Evolutionary conservation across 2,888 invertebrate genomes (phyloP), one percentile per base, ranked within the genome.

Genomic region (Esperia sulphurella): DNA sequence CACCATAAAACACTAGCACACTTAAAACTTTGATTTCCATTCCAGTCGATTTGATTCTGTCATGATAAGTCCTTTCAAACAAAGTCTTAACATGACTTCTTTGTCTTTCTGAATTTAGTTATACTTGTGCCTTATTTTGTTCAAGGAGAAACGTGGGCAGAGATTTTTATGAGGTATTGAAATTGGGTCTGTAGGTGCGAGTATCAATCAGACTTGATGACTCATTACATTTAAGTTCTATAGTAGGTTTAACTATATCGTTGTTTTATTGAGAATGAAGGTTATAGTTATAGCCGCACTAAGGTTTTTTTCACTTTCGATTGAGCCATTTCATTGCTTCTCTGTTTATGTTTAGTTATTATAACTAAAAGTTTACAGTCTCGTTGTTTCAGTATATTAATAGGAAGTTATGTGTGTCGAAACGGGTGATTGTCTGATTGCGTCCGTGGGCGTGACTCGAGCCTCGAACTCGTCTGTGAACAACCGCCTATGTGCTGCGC

Each of bases 351-450:
- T 21, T 21, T 21, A 21, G 21, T 2, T 21, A 21, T 21, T 21
- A 21, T 21, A 21, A 21, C 42, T 12, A 10, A 37, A 12, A 28
- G 41, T 46, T 30, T 29, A 12, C 7, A 46, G 46, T 40, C n/a
- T n/a, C n/a, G n/a, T n/a, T 33, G 37, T 45, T 48, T 47, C 35
- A 59, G 62, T 56, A 55, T 65, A 59, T 74, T 80, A 75, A 83
- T 85, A 83, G 87, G 87, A 85, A 84, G 75, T 67, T 63, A 58
- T 55, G 8, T 68, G 62, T 77, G 71, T 75, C 65, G 70, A 75
- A 80, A 75, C 70, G 66, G 68, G 67, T 60, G 75, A 81, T 77
- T 78, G 78, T 37, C 75, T 31, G 43, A 55, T 62, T 21, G 21
- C 21, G 5, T 21, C 61, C 57, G 82, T 79, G 76, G 85, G 85